These are phyloP conservation scores for Adelges cooleyi DNA, from an alignment of 1,140 invertebrate genomes.

Conservation along the genomic window DNA sequence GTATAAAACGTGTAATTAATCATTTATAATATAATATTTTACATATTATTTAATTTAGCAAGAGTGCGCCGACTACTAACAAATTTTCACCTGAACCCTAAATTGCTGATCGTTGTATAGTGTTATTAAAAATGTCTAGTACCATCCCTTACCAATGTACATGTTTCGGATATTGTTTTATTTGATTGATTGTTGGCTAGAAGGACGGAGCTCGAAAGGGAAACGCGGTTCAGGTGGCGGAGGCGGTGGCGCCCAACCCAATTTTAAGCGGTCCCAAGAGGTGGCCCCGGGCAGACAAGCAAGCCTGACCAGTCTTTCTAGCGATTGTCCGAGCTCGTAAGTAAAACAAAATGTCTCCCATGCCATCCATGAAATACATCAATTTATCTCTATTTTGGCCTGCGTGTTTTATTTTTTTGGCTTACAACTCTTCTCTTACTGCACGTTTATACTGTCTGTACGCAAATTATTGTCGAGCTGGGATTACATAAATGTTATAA, in stretches of 20 bases:
- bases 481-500: no score
- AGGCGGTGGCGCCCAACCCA: slow-evolving; percentile 27
- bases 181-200: slow-evolving; percentile 27
- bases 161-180: slow-evolving; percentile 28
- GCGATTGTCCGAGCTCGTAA: slow-evolving; percentile 26
- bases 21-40: neutral
- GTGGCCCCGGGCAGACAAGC: slow-evolving; percentile 28
- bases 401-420: slow-evolving; percentile 27
- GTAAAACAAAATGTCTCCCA: slow-evolving; percentile 17
- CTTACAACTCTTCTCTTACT: slow-evolving; percentile 25
- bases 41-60: no score
- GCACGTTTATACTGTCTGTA: slow-evolving; percentile 23
- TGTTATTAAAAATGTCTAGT: neutral
- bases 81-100: neutral
- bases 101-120: neutral
- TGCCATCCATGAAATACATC: slow-evolving; percentile 27
- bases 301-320: slow-evolving; percentile 27
- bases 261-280: slow-evolving; percentile 29
- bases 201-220: slow-evolving; percentile 28
- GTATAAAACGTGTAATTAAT: neutral
- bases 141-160: neutral
- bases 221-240: slow-evolving; percentile 27
- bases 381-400: slow-evolving; percentile 29
- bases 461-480: neutral
- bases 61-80: neutral